These are phyloP conservation scores for Acrocyrtus sp. DNA, from an alignment of 2,888 invertebrate genomes.

Conservation along the genomic window DNA sequence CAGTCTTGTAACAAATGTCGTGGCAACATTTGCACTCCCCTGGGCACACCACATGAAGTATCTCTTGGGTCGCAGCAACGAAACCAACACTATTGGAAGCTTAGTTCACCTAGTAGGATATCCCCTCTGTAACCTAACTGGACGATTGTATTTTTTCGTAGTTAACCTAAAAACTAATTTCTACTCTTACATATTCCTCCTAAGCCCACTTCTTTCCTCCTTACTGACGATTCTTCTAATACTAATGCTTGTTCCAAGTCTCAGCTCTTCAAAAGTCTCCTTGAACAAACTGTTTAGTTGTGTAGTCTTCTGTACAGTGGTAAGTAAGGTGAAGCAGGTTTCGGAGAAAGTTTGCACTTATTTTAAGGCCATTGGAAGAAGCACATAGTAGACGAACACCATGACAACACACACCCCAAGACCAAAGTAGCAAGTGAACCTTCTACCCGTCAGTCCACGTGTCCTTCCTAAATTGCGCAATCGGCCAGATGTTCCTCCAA, in stretches of 20 bases:
- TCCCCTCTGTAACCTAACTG: conserved; percentile 54
- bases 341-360: conserved; percentile 26
- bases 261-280: conserved; percentile 7
- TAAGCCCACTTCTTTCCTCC: conserved; percentile 30
- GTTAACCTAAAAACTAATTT: conserved; percentile 15
- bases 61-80: conserved; percentile 57
- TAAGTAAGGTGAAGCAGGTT: conserved; percentile 20
- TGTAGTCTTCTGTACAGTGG: conserved; percentile 4
- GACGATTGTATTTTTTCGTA: conserved; percentile 23
- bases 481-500: conserved; percentile 59
- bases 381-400: conserved; percentile 59
- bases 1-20: conserved; percentile 53
- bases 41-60: conserved; percentile 64
- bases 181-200: neutral
- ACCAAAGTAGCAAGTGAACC: conserved; percentile 58
- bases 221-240: conserved; percentile 33
- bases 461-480: conserved; percentile 58
- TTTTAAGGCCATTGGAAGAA: conserved; percentile 52
- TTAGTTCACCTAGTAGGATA: conserved; percentile 54
- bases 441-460: conserved; percentile 55
- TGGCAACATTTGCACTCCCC: conserved; percentile 60
- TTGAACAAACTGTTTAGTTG: no score
- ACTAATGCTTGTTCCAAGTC: conserved; percentile 27
- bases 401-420: conserved; percentile 56
- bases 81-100: conserved; percentile 56